Percentiles rank a stretch among this genome's conserved stretches.
These are phyloP conservation scores for Osmerus mordax DNA, from an alignment of 2,113 vertebrate species.

Conservation along the genomic window DNA sequence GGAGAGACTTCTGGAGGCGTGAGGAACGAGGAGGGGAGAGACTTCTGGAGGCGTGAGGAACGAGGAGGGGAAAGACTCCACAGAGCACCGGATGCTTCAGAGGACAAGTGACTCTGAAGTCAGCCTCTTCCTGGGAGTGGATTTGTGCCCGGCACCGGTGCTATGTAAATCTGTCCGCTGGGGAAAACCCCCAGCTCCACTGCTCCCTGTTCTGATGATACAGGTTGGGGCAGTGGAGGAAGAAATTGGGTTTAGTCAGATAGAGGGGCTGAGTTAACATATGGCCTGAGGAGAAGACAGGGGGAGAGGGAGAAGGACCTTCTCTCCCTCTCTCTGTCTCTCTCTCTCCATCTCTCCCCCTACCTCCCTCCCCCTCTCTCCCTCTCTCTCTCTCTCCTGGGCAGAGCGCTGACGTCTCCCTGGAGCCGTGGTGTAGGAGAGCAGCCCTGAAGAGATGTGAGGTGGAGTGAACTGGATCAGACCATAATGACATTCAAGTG, in stretches of 20 bases:
- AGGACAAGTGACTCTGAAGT: constrained; percentile 24
- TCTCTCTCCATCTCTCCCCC: no score
- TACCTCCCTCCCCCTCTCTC: no score
- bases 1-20: no score
- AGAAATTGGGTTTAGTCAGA: constrained; percentile 72
- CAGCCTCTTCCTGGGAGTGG: constrained; percentile 40
- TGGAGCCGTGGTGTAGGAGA: constrained; percentile 42
- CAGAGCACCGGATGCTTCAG: not conserved
- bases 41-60: no score
- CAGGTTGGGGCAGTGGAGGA: constrained; percentile 66
- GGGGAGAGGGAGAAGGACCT: constrained; percentile 37
- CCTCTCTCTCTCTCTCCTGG: no score
- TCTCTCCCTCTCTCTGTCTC: not conserved
- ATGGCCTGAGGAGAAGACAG: constrained; percentile 62
- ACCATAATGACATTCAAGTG: constrained; percentile 54
- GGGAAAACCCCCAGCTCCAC: constrained; percentile 53
- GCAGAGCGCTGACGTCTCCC: not conserved
- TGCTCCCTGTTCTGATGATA: constrained; percentile 64
- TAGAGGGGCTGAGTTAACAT: constrained; percentile 67
- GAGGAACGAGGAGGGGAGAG: not conserved
- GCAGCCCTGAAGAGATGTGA: constrained; percentile 35
- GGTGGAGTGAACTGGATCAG: constrained; percentile 53
- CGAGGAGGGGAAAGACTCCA: not conserved
- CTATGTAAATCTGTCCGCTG: constrained; percentile 67
- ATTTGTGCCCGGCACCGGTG: constrained; percentile 56